Evolutionary conservation across 2,888 invertebrate species (phyloP), one percentile per base, ranked within the genome.

Genomic region (Microctonus aethiopoides): DNA sequence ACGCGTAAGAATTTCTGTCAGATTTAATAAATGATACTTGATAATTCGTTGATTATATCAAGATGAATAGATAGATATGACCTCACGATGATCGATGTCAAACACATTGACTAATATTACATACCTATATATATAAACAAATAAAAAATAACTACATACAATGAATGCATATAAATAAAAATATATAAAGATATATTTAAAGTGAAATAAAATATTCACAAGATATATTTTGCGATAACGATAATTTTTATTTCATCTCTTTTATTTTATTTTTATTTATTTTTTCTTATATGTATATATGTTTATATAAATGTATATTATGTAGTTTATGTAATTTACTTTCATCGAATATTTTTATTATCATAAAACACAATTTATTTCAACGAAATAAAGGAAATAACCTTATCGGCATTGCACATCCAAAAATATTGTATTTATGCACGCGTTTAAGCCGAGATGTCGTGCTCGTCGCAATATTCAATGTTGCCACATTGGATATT

Each of bases 1-100:
- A 75, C 74, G 79, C 78, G 78, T 79, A 80, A 76, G 77, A 76
- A 80, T 80, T 79, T 75, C 74, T 72, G 73, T 73, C 76, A 32
- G 32, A 10, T 59, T 64, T 13, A 13, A 46, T 46, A 67, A 66
- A 52, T 60, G 20, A 60, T 67, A 52, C 51, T 10, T 22, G 13
- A 16, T 46, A 46, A 59, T 46, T 67, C 13, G 51, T 59, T 9
- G 46, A 46, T 46, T 46, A 36, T 29, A 67, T 59, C 59, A 16
- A 34, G 34, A 59, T 34, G 34, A 59, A 2, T 16, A 46, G 46
- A 46, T 29, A 51, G 46, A 32, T 11, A 63, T 11, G 62, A 51
- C 51, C 62, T 32, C 62, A 51, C 46, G 16, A 46, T 7, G 16
- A 46, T 46, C 46, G 46, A 46, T 46, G 46, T 46, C 46, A n/a